These are phyloP conservation scores for Typhlichthys eigenmanni DNA, from an alignment of 2,797 vertebrate species.

Conservation along the genomic window DNA sequence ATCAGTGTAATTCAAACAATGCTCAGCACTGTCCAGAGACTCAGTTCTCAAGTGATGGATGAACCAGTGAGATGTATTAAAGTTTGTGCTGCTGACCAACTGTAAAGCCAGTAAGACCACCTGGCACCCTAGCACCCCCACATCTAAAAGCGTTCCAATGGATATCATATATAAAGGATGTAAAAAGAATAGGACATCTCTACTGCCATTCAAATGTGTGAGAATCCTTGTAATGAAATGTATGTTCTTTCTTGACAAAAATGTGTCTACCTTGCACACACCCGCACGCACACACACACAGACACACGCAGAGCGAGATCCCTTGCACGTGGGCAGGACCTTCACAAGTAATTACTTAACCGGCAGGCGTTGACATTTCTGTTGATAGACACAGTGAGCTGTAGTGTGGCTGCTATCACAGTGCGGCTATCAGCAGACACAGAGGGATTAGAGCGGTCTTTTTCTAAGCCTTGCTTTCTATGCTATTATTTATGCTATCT, in stretches of 20 bases:
- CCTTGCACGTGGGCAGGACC: not conserved
- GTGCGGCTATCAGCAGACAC: slow-evolving; percentile 43
- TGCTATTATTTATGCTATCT: too few relatives aligned
- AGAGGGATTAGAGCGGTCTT: slow-evolving; percentile 49
- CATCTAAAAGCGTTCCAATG: too few relatives aligned
- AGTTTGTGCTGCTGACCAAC: too few relatives aligned
- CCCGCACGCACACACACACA: slow-evolving; percentile 10
- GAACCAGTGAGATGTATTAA: too few relatives aligned
- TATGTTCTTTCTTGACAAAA: slow-evolving; percentile 27
- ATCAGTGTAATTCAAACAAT: too few relatives aligned
- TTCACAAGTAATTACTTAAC: slow-evolving; percentile 40
- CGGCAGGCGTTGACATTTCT: slow-evolving; percentile 27
- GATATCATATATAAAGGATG: too few relatives aligned
- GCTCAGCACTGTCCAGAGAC: too few relatives aligned
- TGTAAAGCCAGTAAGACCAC: too few relatives aligned
- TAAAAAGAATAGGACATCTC: not conserved
- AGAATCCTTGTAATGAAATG: not conserved
- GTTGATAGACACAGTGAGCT: slow-evolving; percentile 43
- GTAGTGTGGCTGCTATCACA: slow-evolving; percentile 25
- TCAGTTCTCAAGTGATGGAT: too few relatives aligned
- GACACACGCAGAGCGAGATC: not conserved
- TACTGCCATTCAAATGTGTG: not conserved
- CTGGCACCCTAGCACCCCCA: too few relatives aligned
- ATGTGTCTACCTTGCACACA: slow-evolving; percentile 12
- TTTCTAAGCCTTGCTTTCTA: slow-evolving; percentile 52